Conservation (phyloP, 2,113 vertebrate genomes). For the Hippocampus mohnikei region DNA sequence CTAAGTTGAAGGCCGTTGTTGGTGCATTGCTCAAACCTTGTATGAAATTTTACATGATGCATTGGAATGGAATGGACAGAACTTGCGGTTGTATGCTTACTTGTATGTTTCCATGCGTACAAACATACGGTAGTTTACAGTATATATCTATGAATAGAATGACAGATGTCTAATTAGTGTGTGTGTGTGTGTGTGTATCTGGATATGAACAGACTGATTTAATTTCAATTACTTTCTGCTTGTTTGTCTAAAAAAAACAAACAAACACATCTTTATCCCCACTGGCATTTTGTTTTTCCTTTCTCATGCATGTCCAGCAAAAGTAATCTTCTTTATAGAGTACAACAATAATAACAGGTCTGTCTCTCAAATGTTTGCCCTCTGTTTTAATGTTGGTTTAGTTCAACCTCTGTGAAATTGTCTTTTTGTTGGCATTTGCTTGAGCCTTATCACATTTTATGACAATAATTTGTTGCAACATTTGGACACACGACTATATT, state of each 20-base stretch:
- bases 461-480: not conserved
- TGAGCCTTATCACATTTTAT: not conserved
- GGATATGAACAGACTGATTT: not conserved
- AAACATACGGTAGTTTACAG: too few relatives aligned
- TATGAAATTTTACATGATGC: too few relatives aligned
- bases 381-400: conserved; percentile 29
- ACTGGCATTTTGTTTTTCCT: not conserved
- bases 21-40: too few relatives aligned
- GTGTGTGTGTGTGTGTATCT: not conserved
- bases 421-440: conserved; percentile 20
- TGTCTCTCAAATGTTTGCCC: conserved; percentile 16
- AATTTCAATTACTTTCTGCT: conserved; percentile 5
- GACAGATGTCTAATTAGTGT: not conserved
- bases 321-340: conserved; percentile 8
- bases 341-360: not conserved
- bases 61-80: too few relatives aligned
- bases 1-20: too few relatives aligned
- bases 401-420: conserved; percentile 45
- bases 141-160: too few relatives aligned
- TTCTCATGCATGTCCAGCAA: conserved; percentile 19
- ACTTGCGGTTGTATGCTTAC: too few relatives aligned
- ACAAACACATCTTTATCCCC: conserved; percentile 1
- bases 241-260: too few relatives aligned
- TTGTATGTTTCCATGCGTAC: too few relatives aligned
- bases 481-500: not conserved